These are phyloP conservation scores for Busseola fusca DNA, from an alignment of 2,888 invertebrate genomes.

Conservation along the genomic window DNA sequence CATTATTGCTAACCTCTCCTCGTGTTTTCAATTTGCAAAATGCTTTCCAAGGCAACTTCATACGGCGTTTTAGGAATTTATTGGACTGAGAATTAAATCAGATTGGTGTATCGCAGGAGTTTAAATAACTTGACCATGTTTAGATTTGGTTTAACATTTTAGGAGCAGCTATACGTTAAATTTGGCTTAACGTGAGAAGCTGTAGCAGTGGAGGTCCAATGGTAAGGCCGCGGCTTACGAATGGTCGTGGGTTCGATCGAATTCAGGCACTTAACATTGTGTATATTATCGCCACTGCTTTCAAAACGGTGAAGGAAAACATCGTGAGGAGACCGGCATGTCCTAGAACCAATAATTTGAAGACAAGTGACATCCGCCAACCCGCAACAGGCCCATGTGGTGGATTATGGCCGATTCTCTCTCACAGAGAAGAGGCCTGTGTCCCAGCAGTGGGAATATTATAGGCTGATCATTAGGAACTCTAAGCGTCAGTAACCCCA, in stretches of 20 bases:
- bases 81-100: conserved; percentile 33
- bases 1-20: conserved; percentile 17
- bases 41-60: conserved; percentile 20
- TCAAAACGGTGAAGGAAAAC: too few species aligned
- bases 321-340: too few species aligned
- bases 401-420: too few species aligned
- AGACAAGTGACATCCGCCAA: too few species aligned
- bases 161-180: background rate
- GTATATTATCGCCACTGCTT: too few species aligned
- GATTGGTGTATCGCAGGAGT: conserved; percentile 16
- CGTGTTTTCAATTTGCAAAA: conserved; percentile 42
- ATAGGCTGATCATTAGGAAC: background rate
- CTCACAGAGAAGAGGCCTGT: too few species aligned
- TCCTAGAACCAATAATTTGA: too few species aligned
- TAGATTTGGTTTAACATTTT: conserved; percentile 16
- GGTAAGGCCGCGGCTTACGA: too few species aligned
- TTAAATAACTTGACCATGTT: conserved; percentile 19
- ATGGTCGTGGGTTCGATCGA: too few species aligned
- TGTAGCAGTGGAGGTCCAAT: background rate
- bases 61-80: conserved; percentile 26
- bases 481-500: conserved; percentile 3
- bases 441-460: too few species aligned
- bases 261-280: too few species aligned
- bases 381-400: too few species aligned
- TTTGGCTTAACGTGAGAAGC: background rate